These are phyloP conservation scores for Sturnira hondurensis DNA, from an alignment of 2,113 vertebrate genomes.

Conservation along the genomic window DNA sequence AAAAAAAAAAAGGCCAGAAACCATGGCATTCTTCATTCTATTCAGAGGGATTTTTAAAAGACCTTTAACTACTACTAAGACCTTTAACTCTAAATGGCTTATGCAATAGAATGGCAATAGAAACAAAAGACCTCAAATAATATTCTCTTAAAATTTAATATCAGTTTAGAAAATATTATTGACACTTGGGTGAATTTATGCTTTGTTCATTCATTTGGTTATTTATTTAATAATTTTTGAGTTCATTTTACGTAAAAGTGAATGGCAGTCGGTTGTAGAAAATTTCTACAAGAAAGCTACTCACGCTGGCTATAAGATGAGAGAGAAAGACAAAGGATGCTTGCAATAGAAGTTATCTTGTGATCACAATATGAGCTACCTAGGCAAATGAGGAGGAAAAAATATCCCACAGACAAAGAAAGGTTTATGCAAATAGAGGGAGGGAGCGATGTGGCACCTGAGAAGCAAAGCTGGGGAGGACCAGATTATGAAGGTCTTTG, in stretches of 20 bases:
- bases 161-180: neutral
- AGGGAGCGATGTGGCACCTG: neutral
- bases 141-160: neutral
- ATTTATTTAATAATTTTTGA: neutral
- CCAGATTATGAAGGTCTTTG: neutral
- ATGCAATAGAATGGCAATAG: neutral
- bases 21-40: neutral
- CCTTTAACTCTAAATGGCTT: neutral
- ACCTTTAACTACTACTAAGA: neutral
- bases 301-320: neutral
- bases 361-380: neutral
- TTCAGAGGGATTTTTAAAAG: neutral
- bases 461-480: neutral
- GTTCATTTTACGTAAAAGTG: neutral
- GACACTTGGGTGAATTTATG: neutral
- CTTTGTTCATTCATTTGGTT: neutral
- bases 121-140: neutral
- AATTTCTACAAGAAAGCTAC: neutral
- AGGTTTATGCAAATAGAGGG: neutral
- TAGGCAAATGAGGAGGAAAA: neutral
- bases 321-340: neutral
- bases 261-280: neutral
- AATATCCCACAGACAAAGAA: neutral
- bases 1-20: neutral
- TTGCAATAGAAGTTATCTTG: neutral